Conservation (phyloP, 2,113 vertebrate species). For the Xyrauchen texanus region DNA sequence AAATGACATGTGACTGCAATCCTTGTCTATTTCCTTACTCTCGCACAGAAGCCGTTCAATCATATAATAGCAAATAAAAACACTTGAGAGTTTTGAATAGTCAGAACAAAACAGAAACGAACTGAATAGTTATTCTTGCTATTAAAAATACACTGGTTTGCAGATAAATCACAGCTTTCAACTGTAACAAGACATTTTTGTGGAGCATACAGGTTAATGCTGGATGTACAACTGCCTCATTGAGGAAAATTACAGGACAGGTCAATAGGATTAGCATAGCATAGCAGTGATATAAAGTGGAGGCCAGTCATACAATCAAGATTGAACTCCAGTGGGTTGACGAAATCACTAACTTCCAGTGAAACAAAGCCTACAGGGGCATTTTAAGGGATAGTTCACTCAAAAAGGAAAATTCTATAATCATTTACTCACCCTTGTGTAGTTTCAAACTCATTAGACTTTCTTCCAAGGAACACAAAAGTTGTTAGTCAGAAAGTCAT, state of each 20-base stretch:
- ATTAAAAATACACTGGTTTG: neutral
- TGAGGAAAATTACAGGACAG: neutral
- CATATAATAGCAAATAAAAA: neutral
- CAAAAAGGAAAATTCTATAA: no score
- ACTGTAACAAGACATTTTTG: neutral
- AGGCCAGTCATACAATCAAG: conserved; percentile 23
- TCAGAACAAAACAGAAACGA: neutral
- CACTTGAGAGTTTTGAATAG: neutral
- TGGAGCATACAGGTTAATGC: neutral
- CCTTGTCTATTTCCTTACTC: neutral
- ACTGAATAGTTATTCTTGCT: neutral
- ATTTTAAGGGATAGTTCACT: neutral
- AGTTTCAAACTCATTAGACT: no score
- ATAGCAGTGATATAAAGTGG: neutral
- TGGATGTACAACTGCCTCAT: neutral
- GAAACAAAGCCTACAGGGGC: neutral
- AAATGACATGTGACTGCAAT: neutral
- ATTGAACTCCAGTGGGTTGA: neutral
- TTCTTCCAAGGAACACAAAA: no score
- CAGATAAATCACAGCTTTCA: neutral
- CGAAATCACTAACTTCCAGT: neutral
- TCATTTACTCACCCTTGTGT: no score
- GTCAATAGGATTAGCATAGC: neutral
- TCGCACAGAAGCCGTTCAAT: neutral
- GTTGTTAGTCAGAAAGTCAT: no score